Base-by-base conservation (phyloP, 2,888 invertebrate species). In the Maniola hyperantus region DNA sequence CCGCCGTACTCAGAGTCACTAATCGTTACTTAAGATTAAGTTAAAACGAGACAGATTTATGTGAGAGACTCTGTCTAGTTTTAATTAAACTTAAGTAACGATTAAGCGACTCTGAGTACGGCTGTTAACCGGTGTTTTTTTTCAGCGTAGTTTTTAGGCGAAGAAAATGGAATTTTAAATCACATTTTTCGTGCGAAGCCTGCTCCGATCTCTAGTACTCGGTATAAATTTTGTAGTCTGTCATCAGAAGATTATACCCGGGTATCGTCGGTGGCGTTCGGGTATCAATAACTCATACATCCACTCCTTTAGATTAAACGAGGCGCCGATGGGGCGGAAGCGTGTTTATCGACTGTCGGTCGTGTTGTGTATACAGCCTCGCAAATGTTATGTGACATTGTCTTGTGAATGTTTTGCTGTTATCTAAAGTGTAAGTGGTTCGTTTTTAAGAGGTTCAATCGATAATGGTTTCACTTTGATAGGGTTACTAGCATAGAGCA, bases 271-370 rank as follows among this genome's bases (percentile, higher is more conserved):
- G 33, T n/a, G 42, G 50, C 20, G 61, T 13, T 20, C 50, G 33
- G 62, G 53, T 51, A 62, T 62, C 62, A 62, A 62, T 62, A 62
- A 62, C 62, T 50, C 62, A 58, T 48, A 63, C 67, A 66, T 66
- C 57, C 72, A 73, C 73, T 73, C 64, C 65, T 67, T 65, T 57
- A 71, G 71, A 73, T 73, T 72, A 67, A 70, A 66, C 68, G 59
- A 51, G 72, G 72, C 72, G 72, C 71, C 72, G 69, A 65, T 60
- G 67, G 65, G 72, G 59, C 71, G 72, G 71, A 64, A 66, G 67
- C 62, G 64, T 59, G 53, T 18, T 64, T 68, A 69, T 64, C 61
- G 64, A 64, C 67, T 64, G 36, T 64, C 60, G 18, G 55, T 18
- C 5, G 42, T 42, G 57, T 57, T 57, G 39, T 60, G 6, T 39